phyloP scores from a whole-genome alignment of 2,888 invertebrate genomes.

The Acleris holmiana region DNA sequence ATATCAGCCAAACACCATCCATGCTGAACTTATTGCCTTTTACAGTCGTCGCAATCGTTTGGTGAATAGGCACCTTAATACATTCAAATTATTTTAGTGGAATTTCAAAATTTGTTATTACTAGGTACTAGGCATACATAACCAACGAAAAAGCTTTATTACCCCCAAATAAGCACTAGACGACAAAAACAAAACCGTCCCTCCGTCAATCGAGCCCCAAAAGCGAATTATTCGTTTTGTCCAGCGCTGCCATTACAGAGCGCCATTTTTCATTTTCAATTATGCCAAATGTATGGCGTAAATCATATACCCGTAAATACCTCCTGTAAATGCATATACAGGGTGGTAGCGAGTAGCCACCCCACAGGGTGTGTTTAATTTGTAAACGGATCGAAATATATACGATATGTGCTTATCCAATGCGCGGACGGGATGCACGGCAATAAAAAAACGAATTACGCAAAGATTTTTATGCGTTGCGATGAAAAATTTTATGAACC shows the following conservation, averaged over 20 bases:
- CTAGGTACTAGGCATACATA: too few relatives aligned
- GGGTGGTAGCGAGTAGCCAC: constrained; percentile 26
- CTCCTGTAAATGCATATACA: constrained; percentile 37
- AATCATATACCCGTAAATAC: constrained; percentile 63
- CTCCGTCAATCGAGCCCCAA: constrained; percentile 46
- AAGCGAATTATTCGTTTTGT: constrained; percentile 71
- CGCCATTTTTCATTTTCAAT: constrained; percentile 79
- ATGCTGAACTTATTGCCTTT: too few relatives aligned
- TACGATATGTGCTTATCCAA: constrained; percentile 60
- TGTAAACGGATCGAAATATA: constrained; percentile 72
- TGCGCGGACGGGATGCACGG: constrained; percentile 59
- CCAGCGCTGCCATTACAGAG: constrained; percentile 61
- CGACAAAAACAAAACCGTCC: constrained; percentile 21
- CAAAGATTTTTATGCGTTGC: constrained; percentile 51
- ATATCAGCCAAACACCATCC: too few relatives aligned
- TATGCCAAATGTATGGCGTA: constrained; percentile 80
- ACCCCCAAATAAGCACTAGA: constrained; percentile 20
- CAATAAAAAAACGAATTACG: constrained; percentile 48
- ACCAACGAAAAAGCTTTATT: neutral
- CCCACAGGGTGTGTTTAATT: constrained; percentile 72
- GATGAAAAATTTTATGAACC: constrained; percentile 38
- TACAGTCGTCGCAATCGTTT: too few relatives aligned
- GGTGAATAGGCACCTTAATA: too few relatives aligned
- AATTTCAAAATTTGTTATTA: too few relatives aligned
- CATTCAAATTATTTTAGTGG: too few relatives aligned